Evolutionary conservation across 2,113 vertebrate genomes (phyloP).

Genomic region (Paralichthys olivaceus): DNA sequence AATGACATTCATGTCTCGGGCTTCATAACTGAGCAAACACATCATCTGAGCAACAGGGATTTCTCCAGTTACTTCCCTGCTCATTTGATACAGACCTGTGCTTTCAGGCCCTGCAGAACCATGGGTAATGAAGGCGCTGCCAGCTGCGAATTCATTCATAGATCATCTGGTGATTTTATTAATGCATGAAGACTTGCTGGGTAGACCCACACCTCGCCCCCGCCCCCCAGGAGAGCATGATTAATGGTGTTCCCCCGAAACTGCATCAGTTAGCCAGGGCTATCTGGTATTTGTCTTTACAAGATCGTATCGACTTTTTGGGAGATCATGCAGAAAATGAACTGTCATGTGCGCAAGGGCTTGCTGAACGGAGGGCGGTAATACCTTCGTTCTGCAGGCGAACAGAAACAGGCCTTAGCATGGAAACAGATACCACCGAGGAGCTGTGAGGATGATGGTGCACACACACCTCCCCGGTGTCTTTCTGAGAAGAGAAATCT

Average conservation of each 20-base stretch:
- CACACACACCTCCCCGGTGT: slow-evolving; percentile 19
- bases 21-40: slow-evolving; percentile 27
- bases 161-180: slow-evolving; percentile 79
- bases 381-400: slow-evolving; percentile 65
- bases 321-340: slow-evolving; percentile 86
- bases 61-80: slow-evolving; percentile 32
- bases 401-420: slow-evolving; percentile 60
- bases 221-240: slow-evolving; percentile 65
- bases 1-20: slow-evolving; percentile 9
- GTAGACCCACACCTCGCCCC: slow-evolving; percentile 50
- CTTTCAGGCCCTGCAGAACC: slow-evolving; percentile 38
- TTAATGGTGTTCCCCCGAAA: slow-evolving; percentile 78
- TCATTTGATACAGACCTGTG: slow-evolving; percentile 42
- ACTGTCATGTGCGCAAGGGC: slow-evolving; percentile 79
- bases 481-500: slow-evolving; percentile 53
- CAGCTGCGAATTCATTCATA: slow-evolving; percentile 76
- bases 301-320: slow-evolving; percentile 82
- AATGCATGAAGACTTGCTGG: slow-evolving; percentile 73
- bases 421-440: slow-evolving; percentile 50
- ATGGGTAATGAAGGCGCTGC: slow-evolving; percentile 60
- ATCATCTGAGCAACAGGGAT: slow-evolving; percentile 27
- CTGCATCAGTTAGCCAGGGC: slow-evolving; percentile 78
- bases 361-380: slow-evolving; percentile 68
- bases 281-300: slow-evolving; percentile 85
- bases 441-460: slow-evolving; percentile 25